Evolutionary conservation across 1,140 invertebrate species (phyloP).

Genomic region (Phymastichus coffea): DNA sequence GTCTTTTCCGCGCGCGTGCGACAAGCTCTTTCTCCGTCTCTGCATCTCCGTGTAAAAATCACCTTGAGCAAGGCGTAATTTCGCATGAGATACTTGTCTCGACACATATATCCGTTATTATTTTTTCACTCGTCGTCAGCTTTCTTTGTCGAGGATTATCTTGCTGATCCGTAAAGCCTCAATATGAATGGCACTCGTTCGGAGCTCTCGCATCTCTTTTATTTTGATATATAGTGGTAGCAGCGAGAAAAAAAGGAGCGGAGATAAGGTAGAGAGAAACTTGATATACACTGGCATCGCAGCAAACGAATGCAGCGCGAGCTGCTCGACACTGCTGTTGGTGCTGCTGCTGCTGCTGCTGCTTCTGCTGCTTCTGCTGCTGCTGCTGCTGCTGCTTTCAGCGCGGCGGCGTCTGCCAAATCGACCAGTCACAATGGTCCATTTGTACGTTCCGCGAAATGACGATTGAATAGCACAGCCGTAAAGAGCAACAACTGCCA

Average conservation of each 20-base stretch:
- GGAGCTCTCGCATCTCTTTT: slow-evolving; percentile 1
- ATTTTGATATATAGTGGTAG: slow-evolving; percentile 18
- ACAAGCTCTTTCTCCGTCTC: no score
- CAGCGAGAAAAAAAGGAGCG: neutral
- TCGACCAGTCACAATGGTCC: slow-evolving; percentile 18
- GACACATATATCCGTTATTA: neutral
- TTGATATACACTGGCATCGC: slow-evolving; percentile 2
- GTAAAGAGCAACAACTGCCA: slow-evolving; percentile 4
- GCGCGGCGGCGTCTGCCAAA: slow-evolving; percentile 5
- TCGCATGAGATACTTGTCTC: neutral
- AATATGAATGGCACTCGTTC: slow-evolving; percentile 15
- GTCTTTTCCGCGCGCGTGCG: neutral
- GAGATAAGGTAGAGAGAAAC: slow-evolving; percentile 12
- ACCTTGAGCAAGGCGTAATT: no score
- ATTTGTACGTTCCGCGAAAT: slow-evolving; percentile 21
- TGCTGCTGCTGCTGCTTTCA: slow-evolving; percentile 13
- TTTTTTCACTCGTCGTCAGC: no score
- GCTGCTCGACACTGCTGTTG: no score
- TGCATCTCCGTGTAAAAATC: no score
- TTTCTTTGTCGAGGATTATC: slow-evolving; percentile 17
- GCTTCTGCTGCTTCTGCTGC: no score
- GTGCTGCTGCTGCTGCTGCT: no score
- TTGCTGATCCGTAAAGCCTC: slow-evolving; percentile 1
- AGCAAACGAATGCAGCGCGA: slow-evolving; percentile 6
- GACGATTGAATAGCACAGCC: slow-evolving; percentile 22